These are phyloP conservation scores for Eilema caniola DNA, from an alignment of 2,888 invertebrate genomes.

Conservation along the genomic window DNA sequence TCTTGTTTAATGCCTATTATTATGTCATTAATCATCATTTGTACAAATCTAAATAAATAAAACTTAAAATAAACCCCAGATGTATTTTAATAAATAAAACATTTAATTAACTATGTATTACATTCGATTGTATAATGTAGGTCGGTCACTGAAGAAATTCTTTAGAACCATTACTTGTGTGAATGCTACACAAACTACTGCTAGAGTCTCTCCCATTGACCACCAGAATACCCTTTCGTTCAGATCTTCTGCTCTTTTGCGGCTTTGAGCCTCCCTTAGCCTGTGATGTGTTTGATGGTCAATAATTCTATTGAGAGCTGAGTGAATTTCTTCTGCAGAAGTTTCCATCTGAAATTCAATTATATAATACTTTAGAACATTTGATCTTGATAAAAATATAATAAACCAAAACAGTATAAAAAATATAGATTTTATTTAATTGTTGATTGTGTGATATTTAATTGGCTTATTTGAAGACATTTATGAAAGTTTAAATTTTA, in stretches of 20 bases:
- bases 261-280: conserved; percentile 96
- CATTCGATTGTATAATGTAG: conserved; percentile 79
- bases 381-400: not conserved
- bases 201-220: conserved; percentile 95
- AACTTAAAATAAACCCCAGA: conserved; percentile 56
- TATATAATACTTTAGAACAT: conserved; percentile 19
- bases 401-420: too few relatives aligned
- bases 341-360: conserved; percentile 93
- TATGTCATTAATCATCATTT: not conserved
- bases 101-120: conserved; percentile 70
- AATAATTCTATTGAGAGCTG: conserved; percentile 94
- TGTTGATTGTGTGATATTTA: too few relatives aligned
- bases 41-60: conserved; percentile 35
- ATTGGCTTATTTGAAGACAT: not conserved
- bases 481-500: not conserved
- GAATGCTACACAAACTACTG: conserved; percentile 94
- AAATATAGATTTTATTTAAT: too few relatives aligned
- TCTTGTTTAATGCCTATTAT: not conserved
- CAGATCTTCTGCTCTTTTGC: conserved; percentile 98
- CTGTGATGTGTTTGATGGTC: conserved; percentile 99
- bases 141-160: conserved; percentile 93
- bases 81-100: conserved; percentile 77
- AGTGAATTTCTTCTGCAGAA: conserved; percentile 96
- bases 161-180: conserved; percentile 96
- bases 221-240: conserved; percentile 98